These are phyloP conservation scores for Epicauta chinensis DNA, from an alignment of 1,140 invertebrate species.

Conservation along the genomic window DNA sequence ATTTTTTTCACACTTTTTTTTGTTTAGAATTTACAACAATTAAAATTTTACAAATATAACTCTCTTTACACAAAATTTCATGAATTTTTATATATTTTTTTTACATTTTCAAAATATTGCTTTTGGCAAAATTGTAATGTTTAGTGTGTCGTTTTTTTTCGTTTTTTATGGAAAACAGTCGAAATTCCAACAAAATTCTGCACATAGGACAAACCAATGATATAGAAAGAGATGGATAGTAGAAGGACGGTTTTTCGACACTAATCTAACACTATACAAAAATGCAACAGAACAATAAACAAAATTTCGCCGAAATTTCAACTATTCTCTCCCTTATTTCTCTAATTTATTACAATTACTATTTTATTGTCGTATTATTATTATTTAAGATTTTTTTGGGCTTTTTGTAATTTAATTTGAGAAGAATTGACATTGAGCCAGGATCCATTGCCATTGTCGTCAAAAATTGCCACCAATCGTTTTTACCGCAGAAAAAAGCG, in stretches of 20 bases:
- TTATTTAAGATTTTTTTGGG: neutral
- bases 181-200: constrained; percentile 3
- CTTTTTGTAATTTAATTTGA: constrained; percentile 4
- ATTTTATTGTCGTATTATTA: constrained; percentile 3
- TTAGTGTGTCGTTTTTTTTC: constrained; percentile 1
- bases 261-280: too few relatives aligned
- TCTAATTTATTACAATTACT: constrained; percentile 3
- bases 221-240: too few relatives aligned
- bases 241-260: too few relatives aligned
- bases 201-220: constrained; percentile 3
- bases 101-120: constrained; percentile 11
- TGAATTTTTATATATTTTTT: too few relatives aligned
- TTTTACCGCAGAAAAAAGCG: neutral
- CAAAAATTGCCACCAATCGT: constrained; percentile 4
- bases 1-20: neutral
- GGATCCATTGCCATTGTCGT: constrained; percentile 6
- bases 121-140: neutral
- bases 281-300: too few relatives aligned
- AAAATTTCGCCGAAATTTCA: too few relatives aligned
- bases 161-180: neutral
- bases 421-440: constrained; percentile 1
- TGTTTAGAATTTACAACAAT: neutral
- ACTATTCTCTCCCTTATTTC: too few relatives aligned
- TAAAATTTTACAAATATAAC: constrained; percentile 12
- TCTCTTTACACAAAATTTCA: neutral